Evolutionary conservation across 92 coral and sea anemone species (phyloP), one percentile per base, ranked within the genome.

Genomic region (Epizoanthus illoricatus): DNA sequence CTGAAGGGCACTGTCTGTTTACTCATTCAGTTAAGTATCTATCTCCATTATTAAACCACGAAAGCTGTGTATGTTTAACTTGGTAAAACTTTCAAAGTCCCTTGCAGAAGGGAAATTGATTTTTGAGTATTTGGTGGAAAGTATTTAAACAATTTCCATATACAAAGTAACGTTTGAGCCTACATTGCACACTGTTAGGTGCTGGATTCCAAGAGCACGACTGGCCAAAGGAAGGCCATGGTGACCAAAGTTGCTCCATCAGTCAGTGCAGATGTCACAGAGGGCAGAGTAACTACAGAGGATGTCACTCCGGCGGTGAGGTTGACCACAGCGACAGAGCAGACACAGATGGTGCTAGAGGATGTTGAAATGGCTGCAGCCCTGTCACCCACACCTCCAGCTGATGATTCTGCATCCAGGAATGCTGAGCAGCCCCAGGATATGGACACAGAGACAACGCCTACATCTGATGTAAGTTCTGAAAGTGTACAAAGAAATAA

Each of bases 341-440:
- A 61, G 28, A 5, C 71, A 0, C 82, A 63, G 13, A 19, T 45
- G 15, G 72, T 62, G 28, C 28, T 78, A 16, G 59, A 62, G 45
- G 82, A 78, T 55, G 45, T 78, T n/a, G 82, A 78, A 63, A 78
- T 78, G 82, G 65, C 45, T 6, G 60, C 24, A 6, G 41, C 7
- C 6, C 42, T 28, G 47, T 64, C 60, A 43, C 40, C 71, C n/a
- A 78, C 23, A 19, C 52, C 59, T 54, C 41, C 45, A 42, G 61
- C 0, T 17, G 69, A 75, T 17, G 21, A 5, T 58, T 39, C 54
- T 21, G 43, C 54, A 56, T 24, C 66, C 47, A 5, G 18, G 13
- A 75, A 75, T 4, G 41, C 4, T n/a, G 81, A 75, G 8, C 40
- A 16, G 10, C 65, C 80, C 57, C 49, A 55, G 39, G 18, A 59